A percentile compares a stretch with the other conserved stretches of the same genome.
Evolutionary conservation across 2,797 vertebrate species (phyloP).

Genomic region (Masticophis lateralis): DNA sequence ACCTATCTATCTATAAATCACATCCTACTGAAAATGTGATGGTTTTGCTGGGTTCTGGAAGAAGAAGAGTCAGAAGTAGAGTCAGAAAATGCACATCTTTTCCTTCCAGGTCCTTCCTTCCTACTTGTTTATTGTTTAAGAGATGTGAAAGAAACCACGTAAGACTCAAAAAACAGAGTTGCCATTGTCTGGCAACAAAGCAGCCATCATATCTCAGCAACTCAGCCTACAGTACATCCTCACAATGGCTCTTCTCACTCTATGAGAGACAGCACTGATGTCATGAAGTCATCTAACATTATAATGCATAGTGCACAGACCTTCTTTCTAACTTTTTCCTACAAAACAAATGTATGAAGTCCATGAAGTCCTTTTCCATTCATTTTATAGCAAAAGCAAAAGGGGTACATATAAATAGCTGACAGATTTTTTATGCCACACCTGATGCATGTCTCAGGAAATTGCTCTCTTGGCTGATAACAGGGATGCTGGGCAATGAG

Average conservation of each 20-base stretch:
- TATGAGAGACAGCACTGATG: neutral
- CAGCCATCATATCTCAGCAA: neutral
- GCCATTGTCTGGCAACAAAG: neutral
- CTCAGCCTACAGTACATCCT: neutral
- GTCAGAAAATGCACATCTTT: neutral
- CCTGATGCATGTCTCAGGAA: constrained; percentile 62
- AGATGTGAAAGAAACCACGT: neutral
- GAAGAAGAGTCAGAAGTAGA: neutral
- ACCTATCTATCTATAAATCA: neutral
- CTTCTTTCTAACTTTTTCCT: neutral
- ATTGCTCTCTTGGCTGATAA: constrained; percentile 32
- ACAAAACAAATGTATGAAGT: neutral
- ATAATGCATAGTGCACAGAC: neutral
- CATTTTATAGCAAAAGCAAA: neutral
- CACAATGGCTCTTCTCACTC: neutral
- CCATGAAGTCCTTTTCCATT: neutral
- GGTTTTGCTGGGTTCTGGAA: neutral
- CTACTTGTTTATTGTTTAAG: neutral
- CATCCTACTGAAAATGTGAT: neutral
- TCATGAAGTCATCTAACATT: neutral
- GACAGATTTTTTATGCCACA: constrained; percentile 17
- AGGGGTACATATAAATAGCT: neutral
- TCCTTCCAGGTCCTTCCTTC: neutral
- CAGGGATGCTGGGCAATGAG: constrained; percentile 45
- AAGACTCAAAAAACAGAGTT: neutral